phyloP scores from a whole-genome alignment of 92 coral and sea anemone species.

The Nematostella vectensis region DNA sequence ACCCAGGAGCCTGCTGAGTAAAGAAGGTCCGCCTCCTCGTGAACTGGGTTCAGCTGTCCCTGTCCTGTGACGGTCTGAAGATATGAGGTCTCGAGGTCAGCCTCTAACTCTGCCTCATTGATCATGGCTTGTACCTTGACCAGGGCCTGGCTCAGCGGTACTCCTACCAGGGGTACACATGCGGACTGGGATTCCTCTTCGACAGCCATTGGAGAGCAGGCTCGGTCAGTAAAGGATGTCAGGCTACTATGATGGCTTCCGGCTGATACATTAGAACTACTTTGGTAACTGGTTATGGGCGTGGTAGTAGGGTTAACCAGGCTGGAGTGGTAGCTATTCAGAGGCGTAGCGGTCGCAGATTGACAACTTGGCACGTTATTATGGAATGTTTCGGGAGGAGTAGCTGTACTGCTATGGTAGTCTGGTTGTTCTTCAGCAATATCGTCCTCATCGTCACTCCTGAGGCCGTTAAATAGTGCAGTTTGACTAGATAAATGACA shows the following conservation, averaged over 20 bases:
- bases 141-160: slow-evolving; percentile 42
- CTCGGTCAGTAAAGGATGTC: slow-evolving; percentile 35
- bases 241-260: neutral
- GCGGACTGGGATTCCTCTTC: slow-evolving; percentile 30
- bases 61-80: slow-evolving; percentile 36
- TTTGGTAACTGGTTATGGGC: too few relatives aligned
- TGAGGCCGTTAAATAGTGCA: slow-evolving; percentile 4
- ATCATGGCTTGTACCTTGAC: slow-evolving; percentile 88
- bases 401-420: neutral
- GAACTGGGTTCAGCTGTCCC: slow-evolving; percentile 63
- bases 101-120: slow-evolving; percentile 90
- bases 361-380: neutral
- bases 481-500: slow-evolving; percentile 5
- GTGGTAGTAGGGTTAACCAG: too few relatives aligned
- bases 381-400: neutral
- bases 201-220: slow-evolving; percentile 57
- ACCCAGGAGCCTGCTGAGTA: slow-evolving; percentile 50
- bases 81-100: slow-evolving; percentile 46
- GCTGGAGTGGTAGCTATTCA: too few relatives aligned
- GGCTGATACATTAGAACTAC: too few relatives aligned
- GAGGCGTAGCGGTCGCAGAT: too few relatives aligned
- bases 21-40: slow-evolving; percentile 49
- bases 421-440: slow-evolving; percentile 4
- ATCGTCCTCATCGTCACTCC: slow-evolving; percentile 27
- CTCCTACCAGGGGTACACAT: slow-evolving; percentile 3